Evolutionary conservation across 2,888 invertebrate genomes (phyloP).

Genomic region (Pollenia amentaria): DNA sequence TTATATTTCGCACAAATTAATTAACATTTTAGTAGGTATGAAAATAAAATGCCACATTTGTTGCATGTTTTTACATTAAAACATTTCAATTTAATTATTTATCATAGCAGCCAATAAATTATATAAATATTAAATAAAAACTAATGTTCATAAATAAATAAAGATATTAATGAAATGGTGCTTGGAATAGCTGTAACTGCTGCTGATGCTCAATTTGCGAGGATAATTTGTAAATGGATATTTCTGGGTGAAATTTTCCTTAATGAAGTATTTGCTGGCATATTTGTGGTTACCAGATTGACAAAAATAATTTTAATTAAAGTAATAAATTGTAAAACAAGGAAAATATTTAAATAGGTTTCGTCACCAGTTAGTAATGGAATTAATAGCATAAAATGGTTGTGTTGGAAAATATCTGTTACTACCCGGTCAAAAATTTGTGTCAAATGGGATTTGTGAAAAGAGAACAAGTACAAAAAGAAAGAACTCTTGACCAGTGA

Average conservation of each 20-base stretch:
- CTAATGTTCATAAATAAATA: conserved; percentile 46
- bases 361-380: no score
- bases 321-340: no score
- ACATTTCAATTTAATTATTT: conserved; percentile 48
- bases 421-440: no score
- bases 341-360: no score
- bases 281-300: neutral
- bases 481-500: no score
- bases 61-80: neutral
- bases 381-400: no score
- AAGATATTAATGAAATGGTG: conserved; percentile 14
- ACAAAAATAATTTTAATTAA: no score
- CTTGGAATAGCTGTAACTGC: conserved; percentile 7
- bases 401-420: no score
- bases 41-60: conserved; percentile 10
- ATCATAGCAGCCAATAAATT: conserved; percentile 32
- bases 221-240: conserved; percentile 4
- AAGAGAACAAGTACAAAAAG: no score
- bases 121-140: conserved; percentile 3
- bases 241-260: neutral
- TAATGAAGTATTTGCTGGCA: neutral
- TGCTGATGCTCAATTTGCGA: conserved; percentile 25
- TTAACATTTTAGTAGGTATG: conserved; percentile 30
- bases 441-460: no score
- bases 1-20: conserved; percentile 39